Percentiles rank a stretch among this genome's conserved stretches.
phyloP scores from a whole-genome alignment of 2,797 vertebrate species.

The Intellagama lesueurii region DNA sequence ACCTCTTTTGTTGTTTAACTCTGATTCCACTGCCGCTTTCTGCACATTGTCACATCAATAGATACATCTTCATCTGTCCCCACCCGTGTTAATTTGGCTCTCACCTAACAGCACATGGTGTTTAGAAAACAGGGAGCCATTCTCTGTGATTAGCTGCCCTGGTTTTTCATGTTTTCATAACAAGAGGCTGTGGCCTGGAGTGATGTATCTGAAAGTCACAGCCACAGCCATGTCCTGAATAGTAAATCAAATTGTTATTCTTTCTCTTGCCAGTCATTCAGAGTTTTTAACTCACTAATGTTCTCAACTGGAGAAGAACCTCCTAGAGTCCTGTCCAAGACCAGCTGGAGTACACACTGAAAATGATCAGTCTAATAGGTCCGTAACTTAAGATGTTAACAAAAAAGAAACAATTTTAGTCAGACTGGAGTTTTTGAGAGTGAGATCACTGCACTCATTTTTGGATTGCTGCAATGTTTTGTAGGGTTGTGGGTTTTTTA shows the following conservation, averaged over 20 bases:
- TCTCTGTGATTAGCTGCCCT: not conserved
- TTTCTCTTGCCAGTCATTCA: slow-evolving; percentile 25
- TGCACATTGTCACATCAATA: not conserved
- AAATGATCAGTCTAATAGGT: slow-evolving; percentile 43
- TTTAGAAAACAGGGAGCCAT: slow-evolving; percentile 28
- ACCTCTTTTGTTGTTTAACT: not conserved
- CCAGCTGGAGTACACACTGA: not conserved
- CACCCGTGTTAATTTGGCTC: not conserved
- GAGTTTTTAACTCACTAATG: slow-evolving; percentile 25
- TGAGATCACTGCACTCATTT: slow-evolving; percentile 44
- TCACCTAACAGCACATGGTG: not conserved
- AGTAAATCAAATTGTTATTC: slow-evolving; percentile 7
- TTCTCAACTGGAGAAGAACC: not conserved
- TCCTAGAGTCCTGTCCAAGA: slow-evolving; percentile 4
- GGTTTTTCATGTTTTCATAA: slow-evolving; percentile 36
- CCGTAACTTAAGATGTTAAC: slow-evolving; percentile 53
- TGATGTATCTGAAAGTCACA: slow-evolving; percentile 15
- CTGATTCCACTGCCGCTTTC: not conserved
- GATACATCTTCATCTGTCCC: not conserved
- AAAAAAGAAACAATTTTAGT: slow-evolving; percentile 29
- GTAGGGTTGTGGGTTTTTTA: slow-evolving; percentile 19
- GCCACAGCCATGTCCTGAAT: slow-evolving; percentile 13
- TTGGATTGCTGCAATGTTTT: slow-evolving; percentile 36
- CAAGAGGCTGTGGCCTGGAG: not conserved
- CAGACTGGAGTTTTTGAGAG: slow-evolving; percentile 40